Conservation (phyloP, 1,140 invertebrate species). For the Drosophila fuyamai region DNA sequence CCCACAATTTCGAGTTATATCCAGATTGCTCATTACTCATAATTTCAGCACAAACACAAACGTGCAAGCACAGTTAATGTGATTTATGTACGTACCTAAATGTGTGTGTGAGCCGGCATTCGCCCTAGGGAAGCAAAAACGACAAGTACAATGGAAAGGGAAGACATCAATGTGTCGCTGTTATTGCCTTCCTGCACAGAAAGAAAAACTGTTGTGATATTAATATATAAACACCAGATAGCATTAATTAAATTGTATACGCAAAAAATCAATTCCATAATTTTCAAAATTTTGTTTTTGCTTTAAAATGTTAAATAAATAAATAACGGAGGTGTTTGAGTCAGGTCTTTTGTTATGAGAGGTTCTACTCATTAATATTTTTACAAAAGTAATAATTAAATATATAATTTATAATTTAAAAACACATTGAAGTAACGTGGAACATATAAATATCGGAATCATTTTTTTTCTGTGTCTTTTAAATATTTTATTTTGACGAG, state of each 20-base stretch:
- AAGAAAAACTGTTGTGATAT: neutral
- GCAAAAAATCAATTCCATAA: no score
- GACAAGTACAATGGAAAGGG: conserved; percentile 6
- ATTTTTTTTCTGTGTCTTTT: conserved; percentile 9
- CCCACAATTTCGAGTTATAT: conserved; percentile 52
- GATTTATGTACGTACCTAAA: conserved; percentile 20
- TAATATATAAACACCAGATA: no score
- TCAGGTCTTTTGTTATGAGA: no score
- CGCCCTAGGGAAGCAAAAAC: conserved; percentile 29
- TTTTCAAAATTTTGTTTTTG: no score
- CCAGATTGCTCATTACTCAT: conserved; percentile 72
- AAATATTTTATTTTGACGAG: conserved; percentile 9
- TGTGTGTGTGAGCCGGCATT: conserved; percentile 29
- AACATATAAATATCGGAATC: no score
- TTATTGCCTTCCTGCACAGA: conserved; percentile 15
- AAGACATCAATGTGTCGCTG: conserved; percentile 10
- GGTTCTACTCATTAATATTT: no score
- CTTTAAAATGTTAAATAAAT: no score
- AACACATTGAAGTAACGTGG: no score
- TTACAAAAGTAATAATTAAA: no score
- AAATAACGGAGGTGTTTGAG: no score
- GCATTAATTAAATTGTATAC: no score
- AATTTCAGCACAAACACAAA: conserved; percentile 44
- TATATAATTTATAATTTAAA: no score
- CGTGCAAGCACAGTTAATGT: conserved; percentile 21